Conservation (phyloP, 2,113 vertebrate genomes). For the Ginglymostoma cirratum region DNA sequence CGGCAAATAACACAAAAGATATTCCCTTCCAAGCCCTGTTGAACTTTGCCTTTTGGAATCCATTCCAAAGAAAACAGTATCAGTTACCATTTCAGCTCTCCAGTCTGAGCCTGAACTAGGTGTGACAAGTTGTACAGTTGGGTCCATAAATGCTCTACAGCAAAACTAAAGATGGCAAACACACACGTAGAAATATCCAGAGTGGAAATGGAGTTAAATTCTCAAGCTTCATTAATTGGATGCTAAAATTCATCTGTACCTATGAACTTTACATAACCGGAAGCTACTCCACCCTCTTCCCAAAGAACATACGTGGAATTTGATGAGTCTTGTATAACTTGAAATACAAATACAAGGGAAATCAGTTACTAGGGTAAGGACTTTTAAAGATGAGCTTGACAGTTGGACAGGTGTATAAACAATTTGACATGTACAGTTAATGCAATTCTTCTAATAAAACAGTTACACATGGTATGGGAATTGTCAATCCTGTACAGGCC, state of each 20-base stretch:
- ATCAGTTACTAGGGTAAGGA: neutral
- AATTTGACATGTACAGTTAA: neutral
- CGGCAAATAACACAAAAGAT: neutral
- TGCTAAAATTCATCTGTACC: neutral
- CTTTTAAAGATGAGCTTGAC: neutral
- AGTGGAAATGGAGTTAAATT: neutral
- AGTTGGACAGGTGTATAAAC: neutral
- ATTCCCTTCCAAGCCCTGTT: neutral
- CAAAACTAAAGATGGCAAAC: neutral
- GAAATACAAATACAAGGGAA: neutral
- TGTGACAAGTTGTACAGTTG: neutral
- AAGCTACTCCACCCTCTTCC: neutral
- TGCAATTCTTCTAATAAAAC: neutral
- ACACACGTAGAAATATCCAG: neutral
- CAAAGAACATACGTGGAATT: neutral
- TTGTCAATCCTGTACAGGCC: neutral
- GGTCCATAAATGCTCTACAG: neutral
- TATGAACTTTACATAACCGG: neutral
- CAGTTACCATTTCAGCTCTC: neutral
- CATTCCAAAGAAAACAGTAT: neutral
- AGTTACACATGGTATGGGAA: neutral
- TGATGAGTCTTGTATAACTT: neutral
- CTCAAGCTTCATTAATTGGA: neutral
- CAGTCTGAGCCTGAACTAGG: neutral
- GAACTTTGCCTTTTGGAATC: neutral